Conservation (phyloP, 2,888 invertebrate species). For the Xanthia icteritia region DNA sequence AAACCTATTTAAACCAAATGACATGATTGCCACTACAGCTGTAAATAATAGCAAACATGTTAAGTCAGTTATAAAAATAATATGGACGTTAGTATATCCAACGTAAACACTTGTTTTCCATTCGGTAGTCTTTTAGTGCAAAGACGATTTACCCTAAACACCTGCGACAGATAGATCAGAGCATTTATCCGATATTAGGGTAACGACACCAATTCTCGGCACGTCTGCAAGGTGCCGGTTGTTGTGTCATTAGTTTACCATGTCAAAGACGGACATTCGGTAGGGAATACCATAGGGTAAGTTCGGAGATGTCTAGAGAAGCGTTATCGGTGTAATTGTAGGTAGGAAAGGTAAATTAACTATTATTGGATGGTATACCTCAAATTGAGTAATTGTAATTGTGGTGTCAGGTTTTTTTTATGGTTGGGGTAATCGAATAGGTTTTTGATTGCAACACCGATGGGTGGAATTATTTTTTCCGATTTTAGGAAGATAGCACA, state of each 20-base stretch:
- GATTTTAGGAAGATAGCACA: too few species aligned
- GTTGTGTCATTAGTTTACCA: constrained; percentile 68
- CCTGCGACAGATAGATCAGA: constrained; percentile 27
- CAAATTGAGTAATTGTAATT: neutral
- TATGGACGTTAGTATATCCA: neutral
- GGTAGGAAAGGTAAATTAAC: constrained; percentile 22
- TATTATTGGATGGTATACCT: constrained; percentile 22
- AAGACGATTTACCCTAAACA: constrained; percentile 5
- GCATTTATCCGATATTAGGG: constrained; percentile 62
- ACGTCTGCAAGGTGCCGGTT: constrained; percentile 60
- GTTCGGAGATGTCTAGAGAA: constrained; percentile 29
- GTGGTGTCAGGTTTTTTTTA: neutral
- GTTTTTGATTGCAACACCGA: too few species aligned
- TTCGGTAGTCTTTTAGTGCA: neutral
- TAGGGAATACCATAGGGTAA: constrained; percentile 55
- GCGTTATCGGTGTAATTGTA: constrained; percentile 43
- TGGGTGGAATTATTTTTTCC: too few species aligned
- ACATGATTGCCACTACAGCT: too few species aligned
- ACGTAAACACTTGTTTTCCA: neutral
- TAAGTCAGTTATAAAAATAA: neutral
- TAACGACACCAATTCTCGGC: constrained; percentile 63
- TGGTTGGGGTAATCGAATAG: too few species aligned
- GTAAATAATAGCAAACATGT: too few species aligned
- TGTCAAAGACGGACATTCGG: constrained; percentile 66
- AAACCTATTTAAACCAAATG: too few species aligned